Base-by-base conservation (phyloP, 2,888 invertebrate genomes). In the Eilema caniola region DNA sequence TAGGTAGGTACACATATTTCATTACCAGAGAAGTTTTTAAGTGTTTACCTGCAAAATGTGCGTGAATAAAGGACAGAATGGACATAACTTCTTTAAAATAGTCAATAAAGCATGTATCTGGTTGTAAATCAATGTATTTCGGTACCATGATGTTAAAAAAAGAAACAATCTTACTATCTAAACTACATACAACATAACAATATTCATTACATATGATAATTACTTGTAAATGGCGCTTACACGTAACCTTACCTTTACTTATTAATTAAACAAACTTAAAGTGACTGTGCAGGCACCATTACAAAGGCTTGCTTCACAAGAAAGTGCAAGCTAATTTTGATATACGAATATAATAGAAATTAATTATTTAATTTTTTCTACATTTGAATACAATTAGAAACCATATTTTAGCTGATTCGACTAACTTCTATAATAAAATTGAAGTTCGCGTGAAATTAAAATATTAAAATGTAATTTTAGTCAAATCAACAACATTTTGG, bases 91-190 rank as follows among this genome's bases (percentile, higher is more conserved):
- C 53, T 20, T n/a, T 41, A 3, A 53, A 53, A n/a, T 14, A 47
- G 10, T 53, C 25, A 63, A 63, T 47, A 47, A 63, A 63, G 20
- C 28, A 28, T 24, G 24, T 20, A 11, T 47, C 37, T 80, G 86
- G 87, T 87, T 87, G 81, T 73, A 69, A 86, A 86, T 84, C 86
- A 77, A 78, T 86, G 77, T 85, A 86, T 80, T 87, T 80, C 71
- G 74, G 73, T 82, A 80, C 77, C 75, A 82, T 79, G 75, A 82
- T 76, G 73, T 76, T 79, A 72, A 75, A 77, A 80, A 80, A 78
- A 66, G 28, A 77, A 78, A 84, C 73, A 73, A 69, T 70, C 69
- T 81, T 80, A 82, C 70, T 67, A 70, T 71, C 73, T 80, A 83
- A 76, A 73, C 76, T 82, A 82, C 73, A 70, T 74, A 78, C 74